phyloP scores from a whole-genome alignment of 2,888 invertebrate species.

The Drosophila trichaetosa region DNA sequence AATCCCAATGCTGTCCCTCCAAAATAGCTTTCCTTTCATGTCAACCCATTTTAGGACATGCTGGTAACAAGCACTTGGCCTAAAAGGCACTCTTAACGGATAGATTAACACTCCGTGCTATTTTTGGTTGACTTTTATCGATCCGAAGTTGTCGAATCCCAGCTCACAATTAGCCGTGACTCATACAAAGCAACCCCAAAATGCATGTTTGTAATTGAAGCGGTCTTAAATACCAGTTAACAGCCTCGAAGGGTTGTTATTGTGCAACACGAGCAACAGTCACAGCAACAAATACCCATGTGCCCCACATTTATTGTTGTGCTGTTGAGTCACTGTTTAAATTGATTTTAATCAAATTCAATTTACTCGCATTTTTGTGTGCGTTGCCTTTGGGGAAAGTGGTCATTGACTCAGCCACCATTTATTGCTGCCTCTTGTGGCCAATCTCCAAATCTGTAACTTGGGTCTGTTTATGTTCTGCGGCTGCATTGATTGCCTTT shows the following conservation, averaged over 20 bases:
- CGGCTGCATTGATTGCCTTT: slow-evolving; percentile 11
- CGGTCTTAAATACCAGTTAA: slow-evolving; percentile 18
- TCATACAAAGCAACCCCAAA: slow-evolving; percentile 26
- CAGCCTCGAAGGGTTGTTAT: slow-evolving; percentile 26
- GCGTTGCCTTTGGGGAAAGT: slow-evolving; percentile 12
- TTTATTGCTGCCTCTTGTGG: slow-evolving; percentile 11
- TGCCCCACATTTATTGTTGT: slow-evolving; percentile 2
- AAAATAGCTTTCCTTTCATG: background rate
- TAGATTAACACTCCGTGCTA: background rate
- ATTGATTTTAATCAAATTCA: slow-evolving; percentile 82
- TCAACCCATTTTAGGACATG: background rate
- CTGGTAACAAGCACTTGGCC: background rate
- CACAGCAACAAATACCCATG: background rate
- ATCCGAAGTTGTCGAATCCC: slow-evolving; percentile 37
- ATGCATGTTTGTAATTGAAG: background rate
- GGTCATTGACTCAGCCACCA: slow-evolving; percentile 33
- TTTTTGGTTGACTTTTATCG: slow-evolving; percentile 35
- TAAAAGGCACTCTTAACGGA: background rate
- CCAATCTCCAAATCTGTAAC: slow-evolving; percentile 12
- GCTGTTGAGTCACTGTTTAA: slow-evolving; percentile 45
- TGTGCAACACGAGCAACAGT: background rate
- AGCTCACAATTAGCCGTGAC: slow-evolving; percentile 34
- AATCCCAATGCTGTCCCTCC: background rate
- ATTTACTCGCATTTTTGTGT: slow-evolving; percentile 52
- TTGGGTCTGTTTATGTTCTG: background rate